Base-by-base conservation (phyloP, 2,888 invertebrate genomes). In the Megastigmus dorsalis region DNA sequence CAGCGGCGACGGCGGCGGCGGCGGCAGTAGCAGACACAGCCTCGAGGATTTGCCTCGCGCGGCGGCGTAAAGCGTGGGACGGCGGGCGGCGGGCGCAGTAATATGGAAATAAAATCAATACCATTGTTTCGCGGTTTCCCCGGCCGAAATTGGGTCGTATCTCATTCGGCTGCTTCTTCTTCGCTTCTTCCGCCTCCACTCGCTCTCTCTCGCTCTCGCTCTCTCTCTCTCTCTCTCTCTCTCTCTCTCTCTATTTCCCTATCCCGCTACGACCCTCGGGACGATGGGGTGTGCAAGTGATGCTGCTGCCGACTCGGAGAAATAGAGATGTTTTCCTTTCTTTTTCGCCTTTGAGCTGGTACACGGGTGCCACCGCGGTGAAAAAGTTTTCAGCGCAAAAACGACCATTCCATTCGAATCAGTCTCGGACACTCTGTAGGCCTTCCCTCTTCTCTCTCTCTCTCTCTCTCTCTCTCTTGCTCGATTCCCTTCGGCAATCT, bases 81-180 rank as follows among this genome's bases (percentile, higher is more conserved):
- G 26, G 60, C 73, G 57, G 71, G 75, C 78, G 71, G 75, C 78
- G 78, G 67, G 72, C 68, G 75, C 69, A 77, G 78, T 81, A 82
- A 84, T 86, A 87, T 87, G 85, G 83, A 86, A 87, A 87, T 87
- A 86, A 86, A 87, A 87, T 87, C 87, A 83, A 87, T 87, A 86
- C 81, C 78, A 86, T 86, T 87, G 87, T 87, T 87, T 87, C 84
- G 85, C 83, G 85, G 84, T 84, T 84, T 81, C 78, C 77, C 78
- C 62, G 9, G 50, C 78, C 78, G 78, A 83, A 84, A 84, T 84
- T 84, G 82, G 83, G 85, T 84, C 83, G 83, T 82, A 81, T 80
- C 78, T 82, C 82, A 82, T 79, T 81, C 67, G 75, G 77, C 60
- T 66, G 54, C 52, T 30, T n/a, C n/a, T n/a, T n/a, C 18, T 23